Evolutionary conservation across 2,888 invertebrate species (phyloP), one percentile per base, ranked within the genome.

Genomic region (Dasysyrphus tricinctus): DNA sequence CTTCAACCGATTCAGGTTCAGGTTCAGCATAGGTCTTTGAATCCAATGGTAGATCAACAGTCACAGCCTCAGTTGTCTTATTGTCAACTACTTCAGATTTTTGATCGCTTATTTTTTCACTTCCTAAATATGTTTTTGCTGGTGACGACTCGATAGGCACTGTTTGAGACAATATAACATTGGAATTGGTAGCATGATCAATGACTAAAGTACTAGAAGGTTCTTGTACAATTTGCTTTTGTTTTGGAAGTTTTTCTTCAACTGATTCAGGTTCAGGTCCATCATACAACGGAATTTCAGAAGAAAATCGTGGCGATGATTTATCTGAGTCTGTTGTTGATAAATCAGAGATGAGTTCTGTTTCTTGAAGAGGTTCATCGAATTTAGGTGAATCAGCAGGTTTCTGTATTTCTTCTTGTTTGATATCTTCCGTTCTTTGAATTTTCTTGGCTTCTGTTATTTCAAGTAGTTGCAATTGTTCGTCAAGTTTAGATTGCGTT

Each of bases 341-440:
- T 16, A 0, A 3, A 3, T 47, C 16, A 47, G 16, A 9, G 0
- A 47, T 1, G 3, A 16, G 3, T 16, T 0, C 8, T 0, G 0
- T 5, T 51, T 14, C 24, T 29, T 51, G 11, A 1, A 14, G 2
- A 51, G 24, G 6, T 29, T 51, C 24, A 14, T 51, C 12, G 6
- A 12, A 14, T 11, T 49, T 19, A 49, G 1, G 5, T 11, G 5
- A 11, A 11, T 2, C 11, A 5, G 3, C 5, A 51, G 54, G 1
- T n/a, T 14, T 54, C 3, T 32, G 14, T 14, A 5, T 8, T 14
- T 42, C 24, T 7, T 42, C n/a, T 42, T 39, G 8, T 12, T 9
- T 19, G 11, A 19, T 2, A 5, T 51, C 12, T 29, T 14, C 12
- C 0, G 1, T 1, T 14, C 3, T 59, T 37, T 57, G 5, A 19